Conservation (phyloP, 2,797 vertebrate species). For the Eupleurogrammus muticus region DNA sequence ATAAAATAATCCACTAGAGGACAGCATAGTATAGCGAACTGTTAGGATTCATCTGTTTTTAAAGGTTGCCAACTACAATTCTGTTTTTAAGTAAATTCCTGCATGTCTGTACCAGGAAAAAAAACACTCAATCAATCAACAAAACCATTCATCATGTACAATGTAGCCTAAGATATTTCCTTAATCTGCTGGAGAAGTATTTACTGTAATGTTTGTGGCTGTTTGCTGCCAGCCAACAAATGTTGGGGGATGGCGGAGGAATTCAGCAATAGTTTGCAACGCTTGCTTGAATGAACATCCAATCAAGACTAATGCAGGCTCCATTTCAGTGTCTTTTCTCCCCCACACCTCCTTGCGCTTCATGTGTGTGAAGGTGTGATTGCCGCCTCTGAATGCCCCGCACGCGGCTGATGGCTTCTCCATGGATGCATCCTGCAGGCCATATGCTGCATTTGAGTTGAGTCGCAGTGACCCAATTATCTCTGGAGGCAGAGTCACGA, state of each 20-base stretch:
- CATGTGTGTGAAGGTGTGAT: not conserved
- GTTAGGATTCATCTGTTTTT: not conserved
- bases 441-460: constrained; percentile 6
- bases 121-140: not conserved
- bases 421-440: constrained; percentile 20
- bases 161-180: not conserved
- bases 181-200: not conserved
- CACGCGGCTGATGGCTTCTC: constrained; percentile 7
- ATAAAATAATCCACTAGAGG: constrained; percentile 60
- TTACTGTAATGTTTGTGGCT: constrained; percentile 1
- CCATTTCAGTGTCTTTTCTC: not conserved
- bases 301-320: not conserved
- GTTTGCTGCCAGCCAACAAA: constrained; percentile 20
- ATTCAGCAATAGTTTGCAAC: constrained; percentile 1
- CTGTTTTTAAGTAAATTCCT: not conserved
- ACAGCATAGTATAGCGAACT: constrained; percentile 55
- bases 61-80: too few relatives aligned
- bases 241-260: constrained; percentile 25
- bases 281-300: constrained; percentile 16
- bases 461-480: constrained; percentile 68
- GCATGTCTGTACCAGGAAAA: not conserved
- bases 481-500: constrained; percentile 60
- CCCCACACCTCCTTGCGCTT: not conserved
- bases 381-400: not conserved
- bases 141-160: not conserved